A percentile compares a stretch with the other conserved stretches of the same genome.
Evolutionary conservation across 2,888 invertebrate species (phyloP).

Genomic region (Ornithoptera alexandrae): DNA sequence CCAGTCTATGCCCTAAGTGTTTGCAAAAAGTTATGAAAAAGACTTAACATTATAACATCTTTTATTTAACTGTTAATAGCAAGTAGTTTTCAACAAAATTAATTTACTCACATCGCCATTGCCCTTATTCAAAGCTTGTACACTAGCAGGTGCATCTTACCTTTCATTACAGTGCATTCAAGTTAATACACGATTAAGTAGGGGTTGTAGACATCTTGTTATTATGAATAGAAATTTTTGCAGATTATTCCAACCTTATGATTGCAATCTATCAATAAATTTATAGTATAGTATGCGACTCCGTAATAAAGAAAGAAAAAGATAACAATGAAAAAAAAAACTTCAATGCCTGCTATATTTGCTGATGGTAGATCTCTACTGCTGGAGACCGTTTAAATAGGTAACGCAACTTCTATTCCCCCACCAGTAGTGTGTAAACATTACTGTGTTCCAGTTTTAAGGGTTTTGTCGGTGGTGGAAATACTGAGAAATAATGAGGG

Average conservation of each 20-base stretch:
- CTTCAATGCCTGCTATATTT: background rate
- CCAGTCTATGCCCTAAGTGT: background rate
- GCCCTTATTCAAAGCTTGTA: conserved; percentile 6
- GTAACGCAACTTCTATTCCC: no score
- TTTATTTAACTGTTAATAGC: conserved; percentile 6
- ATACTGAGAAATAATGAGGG: no score
- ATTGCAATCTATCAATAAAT: background rate
- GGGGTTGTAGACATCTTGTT: background rate
- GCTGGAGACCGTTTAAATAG: background rate
- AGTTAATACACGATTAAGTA: background rate
- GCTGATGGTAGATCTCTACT: background rate
- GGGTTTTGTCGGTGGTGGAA: no score
- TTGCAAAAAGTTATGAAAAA: background rate
- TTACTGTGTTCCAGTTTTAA: no score
- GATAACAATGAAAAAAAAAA: background rate
- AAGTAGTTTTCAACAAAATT: conserved; percentile 10
- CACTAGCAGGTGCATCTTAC: conserved; percentile 19
- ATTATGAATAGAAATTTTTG: background rate
- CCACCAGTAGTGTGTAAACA: no score
- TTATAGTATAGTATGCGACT: no score
- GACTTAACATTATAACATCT: background rate
- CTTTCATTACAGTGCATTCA: conserved; percentile 6
- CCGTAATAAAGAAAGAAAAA: no score
- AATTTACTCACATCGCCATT: conserved; percentile 10
- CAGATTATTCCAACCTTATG: background rate